These are phyloP conservation scores for Paracanthobrama guichenoti DNA, from an alignment of 2,113 vertebrate species.

Conservation along the genomic window DNA sequence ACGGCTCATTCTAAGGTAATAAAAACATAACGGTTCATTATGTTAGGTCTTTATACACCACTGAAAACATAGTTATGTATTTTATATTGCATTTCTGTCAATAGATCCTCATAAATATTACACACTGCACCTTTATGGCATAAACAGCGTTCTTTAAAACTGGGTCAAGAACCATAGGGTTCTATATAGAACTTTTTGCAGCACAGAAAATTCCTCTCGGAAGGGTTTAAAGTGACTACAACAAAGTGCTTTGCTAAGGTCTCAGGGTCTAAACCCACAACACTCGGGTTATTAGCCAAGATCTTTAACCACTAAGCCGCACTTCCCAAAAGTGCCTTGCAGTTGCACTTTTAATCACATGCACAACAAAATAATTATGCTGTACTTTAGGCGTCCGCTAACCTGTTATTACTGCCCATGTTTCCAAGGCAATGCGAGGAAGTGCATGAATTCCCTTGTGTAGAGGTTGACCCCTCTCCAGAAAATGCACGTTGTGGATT, in stretches of 20 bases:
- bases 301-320: constrained; percentile 15
- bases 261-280: constrained; percentile 28
- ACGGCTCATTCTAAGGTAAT: no score
- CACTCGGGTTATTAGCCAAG: constrained; percentile 14
- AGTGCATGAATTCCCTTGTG: constrained; percentile 18
- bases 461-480: constrained; percentile 42
- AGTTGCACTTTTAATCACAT: constrained; percentile 24
- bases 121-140: no score
- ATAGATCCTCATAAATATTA: no score
- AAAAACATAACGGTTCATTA: no score
- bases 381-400: constrained; percentile 42
- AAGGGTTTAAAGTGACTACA: not conserved
- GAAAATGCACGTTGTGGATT: constrained; percentile 33
- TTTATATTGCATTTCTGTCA: no score
- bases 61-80: no score
- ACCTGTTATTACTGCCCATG: constrained; percentile 56
- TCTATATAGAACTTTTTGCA: no score
- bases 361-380: constrained; percentile 37
- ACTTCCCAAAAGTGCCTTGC: constrained; percentile 23
- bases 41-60: no score
- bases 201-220: not conserved
- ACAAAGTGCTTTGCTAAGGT: constrained; percentile 6
- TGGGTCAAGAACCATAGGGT: no score
- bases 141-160: no score
- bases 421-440: constrained; percentile 56